These are phyloP conservation scores for Hycleus cichorii DNA, from an alignment of 1,140 invertebrate genomes.

Conservation along the genomic window DNA sequence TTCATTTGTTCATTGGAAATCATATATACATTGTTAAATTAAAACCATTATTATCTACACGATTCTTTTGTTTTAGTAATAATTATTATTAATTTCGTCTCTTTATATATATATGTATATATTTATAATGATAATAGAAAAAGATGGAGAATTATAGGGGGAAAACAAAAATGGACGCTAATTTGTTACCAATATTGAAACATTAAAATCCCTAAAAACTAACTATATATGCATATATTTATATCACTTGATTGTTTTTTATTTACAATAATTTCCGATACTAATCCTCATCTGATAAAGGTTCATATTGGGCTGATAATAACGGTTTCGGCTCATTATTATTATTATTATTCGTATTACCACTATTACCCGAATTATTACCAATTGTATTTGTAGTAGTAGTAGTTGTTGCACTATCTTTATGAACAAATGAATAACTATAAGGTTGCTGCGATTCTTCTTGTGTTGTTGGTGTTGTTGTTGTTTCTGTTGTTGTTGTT, in stretches of 20 bases:
- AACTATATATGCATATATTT: too few species aligned
- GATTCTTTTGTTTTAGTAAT: too few species aligned
- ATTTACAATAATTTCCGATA: not conserved
- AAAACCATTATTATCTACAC: too few species aligned
- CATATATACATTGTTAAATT: too few species aligned
- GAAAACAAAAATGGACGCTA: not conserved
- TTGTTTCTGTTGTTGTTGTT: conserved; percentile 35
- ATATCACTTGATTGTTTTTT: too few species aligned
- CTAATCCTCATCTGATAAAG: conserved; percentile 80
- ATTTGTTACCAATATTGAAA: not conserved
- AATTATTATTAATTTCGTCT: too few species aligned
- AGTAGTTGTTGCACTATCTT: conserved; percentile 28
- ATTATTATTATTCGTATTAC: conserved; percentile 32
- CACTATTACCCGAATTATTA: too few species aligned
- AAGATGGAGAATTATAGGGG: not conserved
- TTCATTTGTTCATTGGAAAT: too few species aligned
- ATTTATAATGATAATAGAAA: not conserved
- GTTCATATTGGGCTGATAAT: conserved; percentile 77
- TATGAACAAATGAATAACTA: conserved; percentile 44
- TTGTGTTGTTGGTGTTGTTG: not conserved
- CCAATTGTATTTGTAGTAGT: too few species aligned
- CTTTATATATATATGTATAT: too few species aligned
- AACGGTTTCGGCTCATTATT: conserved; percentile 67
- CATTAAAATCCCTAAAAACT: too few species aligned
- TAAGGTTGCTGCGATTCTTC: conserved; percentile 36